These are phyloP conservation scores for Drosophila equinoxialis DNA, from an alignment of 1,140 invertebrate species.

Conservation along the genomic window DNA sequence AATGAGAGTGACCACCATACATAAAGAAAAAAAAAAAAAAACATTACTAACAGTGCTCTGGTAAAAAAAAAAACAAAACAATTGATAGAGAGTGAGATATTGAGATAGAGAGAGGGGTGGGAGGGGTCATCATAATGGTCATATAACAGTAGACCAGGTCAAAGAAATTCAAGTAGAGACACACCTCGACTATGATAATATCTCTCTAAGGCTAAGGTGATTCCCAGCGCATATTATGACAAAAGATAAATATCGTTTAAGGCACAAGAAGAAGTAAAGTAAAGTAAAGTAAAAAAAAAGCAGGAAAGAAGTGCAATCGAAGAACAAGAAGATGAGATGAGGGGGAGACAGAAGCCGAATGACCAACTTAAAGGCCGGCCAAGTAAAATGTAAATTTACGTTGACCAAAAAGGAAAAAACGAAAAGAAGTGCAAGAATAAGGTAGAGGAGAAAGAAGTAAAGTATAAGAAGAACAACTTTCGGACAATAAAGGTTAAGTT, in stretches of 20 bases:
- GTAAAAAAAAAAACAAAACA: constrained; percentile 16
- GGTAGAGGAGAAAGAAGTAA: constrained; percentile 32
- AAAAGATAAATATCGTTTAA: constrained; percentile 76
- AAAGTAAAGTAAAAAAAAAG: not conserved
- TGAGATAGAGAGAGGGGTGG: not conserved
- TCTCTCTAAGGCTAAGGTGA: constrained; percentile 64
- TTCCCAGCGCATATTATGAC: constrained; percentile 81
- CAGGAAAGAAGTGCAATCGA: constrained; percentile 1
- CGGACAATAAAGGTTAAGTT: constrained; percentile 81
- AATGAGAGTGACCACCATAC: constrained; percentile 67
- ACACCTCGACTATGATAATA: constrained; percentile 62
- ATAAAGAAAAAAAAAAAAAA: not conserved
- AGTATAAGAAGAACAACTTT: constrained; percentile 79
- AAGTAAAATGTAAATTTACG: constrained; percentile 70
- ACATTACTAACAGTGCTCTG: constrained; percentile 32
- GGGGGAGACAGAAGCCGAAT: constrained; percentile 17
- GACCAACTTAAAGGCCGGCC: constrained; percentile 66
- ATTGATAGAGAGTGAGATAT: not conserved
- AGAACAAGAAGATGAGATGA: not conserved
- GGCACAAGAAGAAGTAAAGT: constrained; percentile 25
- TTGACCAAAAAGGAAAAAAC: constrained; percentile 35
- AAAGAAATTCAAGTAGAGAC: constrained; percentile 44
- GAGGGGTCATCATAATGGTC: constrained; percentile 45
- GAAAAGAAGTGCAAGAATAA: constrained; percentile 51
- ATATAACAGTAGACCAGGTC: constrained; percentile 53